Evolutionary conservation across 2,888 invertebrate genomes (phyloP).

Genomic region (Cryptosula pallasiana): DNA sequence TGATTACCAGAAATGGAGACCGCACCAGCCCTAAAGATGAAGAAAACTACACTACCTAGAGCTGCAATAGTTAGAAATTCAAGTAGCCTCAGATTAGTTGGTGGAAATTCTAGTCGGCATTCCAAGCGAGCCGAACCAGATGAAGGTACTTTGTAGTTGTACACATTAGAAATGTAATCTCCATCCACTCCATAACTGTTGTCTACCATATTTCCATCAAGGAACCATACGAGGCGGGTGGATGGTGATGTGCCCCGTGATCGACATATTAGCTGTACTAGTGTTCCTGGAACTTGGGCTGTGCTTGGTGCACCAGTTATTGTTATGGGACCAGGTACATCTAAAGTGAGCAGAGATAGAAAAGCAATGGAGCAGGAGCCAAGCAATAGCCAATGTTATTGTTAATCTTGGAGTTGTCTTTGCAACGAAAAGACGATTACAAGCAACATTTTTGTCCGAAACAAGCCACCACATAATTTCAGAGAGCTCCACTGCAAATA

Average conservation of each 20-base stretch:
- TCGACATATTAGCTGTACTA: not conserved
- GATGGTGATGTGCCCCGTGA: not conserved
- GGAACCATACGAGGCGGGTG: not conserved
- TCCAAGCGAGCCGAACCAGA: not conserved
- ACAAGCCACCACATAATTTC: no score
- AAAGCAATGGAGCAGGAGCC: not conserved
- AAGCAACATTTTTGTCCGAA: no score
- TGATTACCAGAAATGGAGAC: no score
- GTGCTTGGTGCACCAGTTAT: not conserved
- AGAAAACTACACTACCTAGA: not conserved
- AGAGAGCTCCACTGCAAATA: no score
- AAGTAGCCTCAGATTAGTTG: not conserved
- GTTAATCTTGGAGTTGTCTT: no score
- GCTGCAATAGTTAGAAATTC: not conserved
- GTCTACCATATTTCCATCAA: not conserved
- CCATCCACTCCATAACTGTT: not conserved
- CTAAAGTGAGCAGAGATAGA: not conserved
- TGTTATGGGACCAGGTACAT: not conserved
- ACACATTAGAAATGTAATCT: not conserved
- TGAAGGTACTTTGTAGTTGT: not conserved
- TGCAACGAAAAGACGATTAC: no score
- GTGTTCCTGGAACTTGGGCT: conserved; percentile 8
- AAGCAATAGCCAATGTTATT: no score
- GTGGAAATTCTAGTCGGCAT: conserved; percentile 1
- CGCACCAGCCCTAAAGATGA: no score